phyloP scores from a whole-genome alignment of 92 coral and sea anemone species.

The Porites cylindrica region DNA sequence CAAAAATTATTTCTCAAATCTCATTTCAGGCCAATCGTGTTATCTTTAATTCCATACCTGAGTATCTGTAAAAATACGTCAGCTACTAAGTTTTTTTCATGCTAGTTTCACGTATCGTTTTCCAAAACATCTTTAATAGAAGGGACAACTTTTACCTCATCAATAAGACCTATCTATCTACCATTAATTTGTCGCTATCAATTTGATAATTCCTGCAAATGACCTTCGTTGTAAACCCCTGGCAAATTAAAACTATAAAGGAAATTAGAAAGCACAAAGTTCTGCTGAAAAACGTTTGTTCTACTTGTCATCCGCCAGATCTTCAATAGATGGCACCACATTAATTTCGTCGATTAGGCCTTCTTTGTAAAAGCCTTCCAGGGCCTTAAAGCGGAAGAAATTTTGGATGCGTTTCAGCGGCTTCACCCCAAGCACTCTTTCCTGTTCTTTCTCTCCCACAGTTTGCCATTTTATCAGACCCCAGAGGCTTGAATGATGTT shows the following conservation, averaged over 20 bases:
- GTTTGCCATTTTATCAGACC: slow-evolving; percentile 46
- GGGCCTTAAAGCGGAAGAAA: slow-evolving; percentile 63
- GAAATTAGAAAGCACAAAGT: slow-evolving; percentile 13
- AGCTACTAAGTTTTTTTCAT: neutral
- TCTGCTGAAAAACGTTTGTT: slow-evolving; percentile 21
- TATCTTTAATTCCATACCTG: no score
- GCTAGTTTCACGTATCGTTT: slow-evolving; percentile 19
- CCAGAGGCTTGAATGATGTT: slow-evolving; percentile 44
- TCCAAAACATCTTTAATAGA: slow-evolving; percentile 48
- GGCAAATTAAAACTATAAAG: neutral
- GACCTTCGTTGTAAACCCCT: slow-evolving; percentile 59
- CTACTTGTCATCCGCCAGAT: slow-evolving; percentile 36
- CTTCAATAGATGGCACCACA: slow-evolving; percentile 63
- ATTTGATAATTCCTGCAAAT: no score
- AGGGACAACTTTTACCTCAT: slow-evolving; percentile 55
- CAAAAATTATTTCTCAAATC: no score
- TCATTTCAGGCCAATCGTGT: no score
- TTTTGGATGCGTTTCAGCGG: slow-evolving; percentile 49
- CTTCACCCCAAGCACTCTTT: slow-evolving; percentile 41
- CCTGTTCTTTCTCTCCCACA: slow-evolving; percentile 20
- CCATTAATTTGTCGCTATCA: no score
- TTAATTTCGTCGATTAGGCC: slow-evolving; percentile 64
- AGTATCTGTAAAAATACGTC: neutral
- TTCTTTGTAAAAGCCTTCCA: slow-evolving; percentile 68
- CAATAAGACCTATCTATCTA: slow-evolving; percentile 13